Evolutionary conservation across 1,140 invertebrate genomes (phyloP).

Genomic region (Aricia agestis): DNA sequence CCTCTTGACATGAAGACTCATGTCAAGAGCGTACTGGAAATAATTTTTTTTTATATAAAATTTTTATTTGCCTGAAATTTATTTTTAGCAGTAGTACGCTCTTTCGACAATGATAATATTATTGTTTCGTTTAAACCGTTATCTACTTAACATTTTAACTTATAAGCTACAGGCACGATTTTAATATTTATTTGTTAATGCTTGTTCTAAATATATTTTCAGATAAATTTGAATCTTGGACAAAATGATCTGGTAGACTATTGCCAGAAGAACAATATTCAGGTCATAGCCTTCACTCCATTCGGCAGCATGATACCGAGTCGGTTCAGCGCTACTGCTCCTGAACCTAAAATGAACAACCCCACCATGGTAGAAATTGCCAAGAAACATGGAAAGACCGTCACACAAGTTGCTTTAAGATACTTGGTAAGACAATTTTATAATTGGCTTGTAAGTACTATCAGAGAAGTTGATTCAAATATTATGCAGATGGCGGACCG

Average conservation of each 20-base stretch:
- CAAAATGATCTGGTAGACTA: conserved; percentile 84
- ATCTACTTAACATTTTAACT: too few species aligned
- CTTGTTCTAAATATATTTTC: neutral
- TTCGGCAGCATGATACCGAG: conserved; percentile 81
- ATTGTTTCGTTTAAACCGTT: too few species aligned
- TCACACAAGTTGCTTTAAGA: conserved; percentile 81
- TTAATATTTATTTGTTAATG: too few species aligned
- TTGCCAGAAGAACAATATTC: conserved; percentile 82
- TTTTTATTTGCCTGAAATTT: too few species aligned
- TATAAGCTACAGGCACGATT: too few species aligned
- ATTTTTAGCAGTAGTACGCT: too few species aligned
- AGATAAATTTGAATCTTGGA: conserved; percentile 81
- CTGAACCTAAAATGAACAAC: conserved; percentile 79
- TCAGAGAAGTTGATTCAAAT: too few species aligned
- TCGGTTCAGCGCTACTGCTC: conserved; percentile 76
- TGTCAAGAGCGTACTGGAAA: neutral
- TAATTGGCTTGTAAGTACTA: too few species aligned
- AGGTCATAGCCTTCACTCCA: conserved; percentile 87
- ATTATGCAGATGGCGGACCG: too few species aligned
- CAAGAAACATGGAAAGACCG: conserved; percentile 82
- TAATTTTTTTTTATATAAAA: too few species aligned
- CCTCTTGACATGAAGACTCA: neutral
- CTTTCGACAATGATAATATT: too few species aligned
- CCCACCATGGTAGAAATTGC: conserved; percentile 79
- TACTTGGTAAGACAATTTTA: conserved; percentile 75